Percentiles rank a stretch among this genome's conserved stretches.
phyloP scores from a whole-genome alignment of 2,797 vertebrate species.

The Anabacerthia variegaticeps region DNA sequence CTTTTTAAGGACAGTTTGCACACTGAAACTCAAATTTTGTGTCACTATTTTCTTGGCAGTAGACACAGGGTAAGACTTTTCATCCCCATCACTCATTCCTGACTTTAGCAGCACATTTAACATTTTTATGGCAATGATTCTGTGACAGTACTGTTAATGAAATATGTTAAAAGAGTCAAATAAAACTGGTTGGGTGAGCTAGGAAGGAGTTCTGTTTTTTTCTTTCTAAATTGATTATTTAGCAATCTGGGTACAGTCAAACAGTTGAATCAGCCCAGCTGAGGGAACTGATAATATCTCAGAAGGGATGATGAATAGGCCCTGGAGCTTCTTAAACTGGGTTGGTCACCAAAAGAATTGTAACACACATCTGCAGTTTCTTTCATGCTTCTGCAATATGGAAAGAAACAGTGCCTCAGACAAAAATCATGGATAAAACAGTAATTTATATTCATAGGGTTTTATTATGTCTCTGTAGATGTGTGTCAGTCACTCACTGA shows the following conservation, averaged over 20 bases:
- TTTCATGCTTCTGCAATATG: neutral
- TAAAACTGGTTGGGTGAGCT: neutral
- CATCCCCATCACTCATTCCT: neutral
- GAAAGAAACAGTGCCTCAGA: neutral
- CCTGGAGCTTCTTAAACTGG: neutral
- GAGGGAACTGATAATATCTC: neutral
- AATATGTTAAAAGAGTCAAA: neutral
- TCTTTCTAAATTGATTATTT: neutral
- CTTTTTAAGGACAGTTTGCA: neutral
- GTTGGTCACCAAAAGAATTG: neutral
- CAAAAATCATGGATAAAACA: neutral
- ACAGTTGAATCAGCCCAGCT: neutral
- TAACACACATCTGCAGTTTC: neutral
- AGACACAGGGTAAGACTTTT: neutral
- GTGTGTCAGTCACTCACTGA: slow-evolving; percentile 28
- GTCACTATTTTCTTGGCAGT: neutral
- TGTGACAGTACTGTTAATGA: neutral
- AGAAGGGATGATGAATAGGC: neutral
- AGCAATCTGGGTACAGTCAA: neutral
- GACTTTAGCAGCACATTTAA: neutral
- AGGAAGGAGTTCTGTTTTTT: neutral
- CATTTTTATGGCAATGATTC: neutral
- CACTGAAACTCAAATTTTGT: neutral
- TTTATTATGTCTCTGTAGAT: slow-evolving; percentile 7
- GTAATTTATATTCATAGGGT: slow-evolving; percentile 40